These are phyloP conservation scores for Psittacula cyanocephala DNA, from an alignment of 2,113 vertebrate genomes.

Conservation along the genomic window DNA sequence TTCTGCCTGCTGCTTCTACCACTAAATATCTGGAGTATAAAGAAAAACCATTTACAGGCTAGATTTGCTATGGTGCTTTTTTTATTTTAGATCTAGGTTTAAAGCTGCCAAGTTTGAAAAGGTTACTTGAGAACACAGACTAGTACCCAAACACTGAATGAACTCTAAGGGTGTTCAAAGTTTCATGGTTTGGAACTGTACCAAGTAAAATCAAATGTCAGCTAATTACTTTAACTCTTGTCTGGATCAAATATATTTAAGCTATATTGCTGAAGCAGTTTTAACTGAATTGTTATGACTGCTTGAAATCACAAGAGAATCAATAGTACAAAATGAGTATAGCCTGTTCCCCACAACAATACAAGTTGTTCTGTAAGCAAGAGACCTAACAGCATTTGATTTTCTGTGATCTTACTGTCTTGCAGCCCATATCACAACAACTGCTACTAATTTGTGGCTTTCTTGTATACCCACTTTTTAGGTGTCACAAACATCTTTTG, in stretches of 20 bases:
- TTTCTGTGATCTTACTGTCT: not conserved
- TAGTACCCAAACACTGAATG: slow-evolving; percentile 34
- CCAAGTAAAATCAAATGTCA: slow-evolving; percentile 51
- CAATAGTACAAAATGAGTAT: not conserved
- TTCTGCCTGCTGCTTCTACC: not conserved
- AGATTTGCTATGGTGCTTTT: not conserved
- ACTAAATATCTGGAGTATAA: not conserved
- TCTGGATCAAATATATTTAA: slow-evolving; percentile 40
- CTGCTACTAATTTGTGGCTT: not conserved
- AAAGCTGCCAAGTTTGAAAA: slow-evolving; percentile 24
- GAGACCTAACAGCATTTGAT: not conserved
- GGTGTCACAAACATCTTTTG: not conserved
- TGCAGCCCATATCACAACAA: not conserved
- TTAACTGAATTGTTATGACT: slow-evolving; percentile 49
- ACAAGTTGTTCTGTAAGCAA: slow-evolving; percentile 7
- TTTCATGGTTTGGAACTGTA: slow-evolving; percentile 54
- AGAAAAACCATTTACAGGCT: not conserved
- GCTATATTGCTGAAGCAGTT: not conserved
- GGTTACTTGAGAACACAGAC: slow-evolving; percentile 44
- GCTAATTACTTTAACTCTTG: slow-evolving; percentile 57
- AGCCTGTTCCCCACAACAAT: slow-evolving; percentile 23
- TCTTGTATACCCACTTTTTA: not conserved
- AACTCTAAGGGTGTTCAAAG: slow-evolving; percentile 29
- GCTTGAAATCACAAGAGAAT: slow-evolving; percentile 37
- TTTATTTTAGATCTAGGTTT: slow-evolving; percentile 1